Evolutionary conservation across 2,888 invertebrate species (phyloP), one percentile per base, ranked within the genome.

Genomic region (Papilio protenor): DNA sequence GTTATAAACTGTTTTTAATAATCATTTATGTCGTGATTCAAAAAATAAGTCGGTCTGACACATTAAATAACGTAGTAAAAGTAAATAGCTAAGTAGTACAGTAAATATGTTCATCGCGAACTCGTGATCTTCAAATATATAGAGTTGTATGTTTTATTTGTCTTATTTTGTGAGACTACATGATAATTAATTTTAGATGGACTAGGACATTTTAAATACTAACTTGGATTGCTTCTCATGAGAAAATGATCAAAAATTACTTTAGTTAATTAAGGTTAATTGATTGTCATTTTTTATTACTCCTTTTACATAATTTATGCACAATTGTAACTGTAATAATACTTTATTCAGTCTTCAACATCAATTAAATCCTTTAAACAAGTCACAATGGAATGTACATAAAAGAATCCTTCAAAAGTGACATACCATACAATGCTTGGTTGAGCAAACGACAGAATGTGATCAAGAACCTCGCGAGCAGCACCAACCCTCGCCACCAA

Each of bases 401-500:
- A 14, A 3, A 10, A 4, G 18, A 8, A 57, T 23, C 5, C 8
- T 21, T 12, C 49, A 33, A 12, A 69, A 69, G 40, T 18, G 21
- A 69, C 78, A 52, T 71, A 92, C 93, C 93, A 83, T 85, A 86
- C 75, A 88, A 75, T 80, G 87, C 81, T 82, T 89, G 85, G 80
- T 90, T 89, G 77, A 94, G 79, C 88, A 95, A 75, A 87, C 95
- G 83, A 80, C 87, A 91, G 86, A 88, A 91, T 82, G 85, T 86
- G 82, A 91, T 83, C 88, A 96, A 85, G 86, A 96, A 84, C 87
- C 94, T 84, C 79, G 91, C 90, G 86, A 96, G 81, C 84, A 95
- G 83, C 81, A 96, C 89, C 73, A 95, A 86, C 1, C 94, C 93
- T 81, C 94, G 93, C 87, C 95, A 95, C 89, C 95, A 95, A 55